A percentile compares a stretch with the other conserved stretches of the same genome.
Evolutionary conservation across 2,797 vertebrate genomes (phyloP).

Genomic region (Erithacus rubecula): DNA sequence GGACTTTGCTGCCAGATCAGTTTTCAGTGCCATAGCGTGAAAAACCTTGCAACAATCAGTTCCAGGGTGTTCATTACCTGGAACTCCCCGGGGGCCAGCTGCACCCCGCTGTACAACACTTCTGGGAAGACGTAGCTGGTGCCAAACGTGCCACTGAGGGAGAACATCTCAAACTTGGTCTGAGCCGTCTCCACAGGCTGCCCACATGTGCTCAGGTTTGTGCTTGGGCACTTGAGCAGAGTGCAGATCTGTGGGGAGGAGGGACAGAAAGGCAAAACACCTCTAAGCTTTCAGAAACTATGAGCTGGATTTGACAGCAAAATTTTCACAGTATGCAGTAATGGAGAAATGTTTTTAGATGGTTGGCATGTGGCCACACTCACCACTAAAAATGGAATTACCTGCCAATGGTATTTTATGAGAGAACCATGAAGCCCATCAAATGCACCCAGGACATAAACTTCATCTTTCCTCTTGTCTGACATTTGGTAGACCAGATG

Average conservation of each 20-base stretch:
- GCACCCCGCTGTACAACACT: constrained; percentile 69
- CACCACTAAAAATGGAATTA: background rate
- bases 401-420: constrained; percentile 75
- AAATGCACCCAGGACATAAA: constrained; percentile 69
- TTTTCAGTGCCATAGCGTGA: background rate
- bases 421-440: constrained; percentile 65
- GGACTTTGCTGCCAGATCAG: background rate
- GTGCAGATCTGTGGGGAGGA: constrained; percentile 63
- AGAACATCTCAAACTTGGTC: constrained; percentile 72
- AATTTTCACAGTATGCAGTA: background rate
- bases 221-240: constrained; percentile 67
- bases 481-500: constrained; percentile 65
- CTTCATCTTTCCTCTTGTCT: constrained; percentile 53
- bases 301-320: background rate
- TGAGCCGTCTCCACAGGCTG: constrained; percentile 25
- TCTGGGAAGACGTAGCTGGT: constrained; percentile 75
- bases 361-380: background rate
- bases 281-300: background rate
- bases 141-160: constrained; percentile 73
- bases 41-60: background rate
- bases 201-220: constrained; percentile 52
- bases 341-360: background rate
- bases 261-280: background rate
- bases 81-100: constrained; percentile 68
- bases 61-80: constrained; percentile 51